Percentiles rank a stretch among this genome's conserved stretches.
These are phyloP conservation scores for Ophion slaviceki DNA, from an alignment of 2,888 invertebrate genomes.

Conservation along the genomic window DNA sequence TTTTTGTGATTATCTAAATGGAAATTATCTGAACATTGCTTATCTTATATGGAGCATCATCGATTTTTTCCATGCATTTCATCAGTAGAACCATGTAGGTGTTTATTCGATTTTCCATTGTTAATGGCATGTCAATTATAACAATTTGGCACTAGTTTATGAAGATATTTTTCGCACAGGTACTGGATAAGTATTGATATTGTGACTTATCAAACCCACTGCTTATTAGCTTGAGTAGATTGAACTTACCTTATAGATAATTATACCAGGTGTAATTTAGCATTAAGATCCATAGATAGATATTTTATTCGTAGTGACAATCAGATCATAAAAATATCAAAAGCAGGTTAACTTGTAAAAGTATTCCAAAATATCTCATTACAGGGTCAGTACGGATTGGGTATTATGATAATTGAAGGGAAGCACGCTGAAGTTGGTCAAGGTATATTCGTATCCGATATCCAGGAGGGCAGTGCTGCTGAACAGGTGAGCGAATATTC, in stretches of 20 bases:
- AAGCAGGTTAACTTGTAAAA: not conserved
- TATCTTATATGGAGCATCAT: too few relatives aligned
- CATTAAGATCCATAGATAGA: not conserved
- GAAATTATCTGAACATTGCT: too few relatives aligned
- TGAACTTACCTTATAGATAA: not conserved
- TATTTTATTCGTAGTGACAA: not conserved
- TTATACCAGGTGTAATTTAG: not conserved
- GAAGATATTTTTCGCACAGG: too few relatives aligned
- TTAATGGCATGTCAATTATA: too few relatives aligned
- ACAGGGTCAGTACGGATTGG: conserved; percentile 92
- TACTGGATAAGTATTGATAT: too few relatives aligned
- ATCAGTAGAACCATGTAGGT: too few relatives aligned
- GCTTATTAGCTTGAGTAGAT: too few relatives aligned
- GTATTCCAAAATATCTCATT: conserved; percentile 50
- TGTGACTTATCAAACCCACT: too few relatives aligned
- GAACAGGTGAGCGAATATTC: conserved; percentile 87
- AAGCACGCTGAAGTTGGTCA: conserved; percentile 96
- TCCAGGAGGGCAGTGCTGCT: conserved; percentile 95
- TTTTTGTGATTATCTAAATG: too few relatives aligned
- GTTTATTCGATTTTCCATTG: too few relatives aligned
- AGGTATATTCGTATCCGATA: conserved; percentile 96
- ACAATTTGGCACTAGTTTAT: too few relatives aligned
- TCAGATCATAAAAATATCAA: not conserved
- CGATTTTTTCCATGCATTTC: too few relatives aligned
- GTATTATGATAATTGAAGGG: conserved; percentile 98